Conservation (phyloP, 2,113 vertebrate species). For the Grammomys surdaster region DNA sequence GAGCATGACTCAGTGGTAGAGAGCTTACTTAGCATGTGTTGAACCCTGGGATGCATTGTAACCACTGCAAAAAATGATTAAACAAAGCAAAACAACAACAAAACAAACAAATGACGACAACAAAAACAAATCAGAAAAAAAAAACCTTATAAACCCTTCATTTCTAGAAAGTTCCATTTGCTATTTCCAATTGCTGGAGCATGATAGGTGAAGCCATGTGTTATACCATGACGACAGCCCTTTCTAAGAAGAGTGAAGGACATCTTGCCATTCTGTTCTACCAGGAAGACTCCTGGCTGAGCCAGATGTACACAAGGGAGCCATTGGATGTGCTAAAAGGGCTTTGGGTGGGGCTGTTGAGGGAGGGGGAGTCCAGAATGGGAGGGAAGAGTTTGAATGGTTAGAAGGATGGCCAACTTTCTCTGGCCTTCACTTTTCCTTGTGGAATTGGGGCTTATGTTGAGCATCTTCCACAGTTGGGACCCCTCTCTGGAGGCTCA, state of each 20-base stretch:
- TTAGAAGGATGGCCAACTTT: background rate
- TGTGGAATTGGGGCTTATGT: background rate
- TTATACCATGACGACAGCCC: background rate
- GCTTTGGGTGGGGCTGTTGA: background rate
- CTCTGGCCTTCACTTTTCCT: background rate
- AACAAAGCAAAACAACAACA: background rate
- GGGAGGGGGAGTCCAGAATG: background rate
- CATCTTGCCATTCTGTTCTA: background rate
- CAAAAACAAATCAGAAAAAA: background rate
- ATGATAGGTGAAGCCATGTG: no score
- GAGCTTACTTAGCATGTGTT: background rate
- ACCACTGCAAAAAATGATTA: background rate
- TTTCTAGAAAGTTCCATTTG: background rate
- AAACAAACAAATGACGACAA: background rate
- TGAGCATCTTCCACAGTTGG: no score
- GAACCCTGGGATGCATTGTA: background rate
- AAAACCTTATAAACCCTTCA: background rate
- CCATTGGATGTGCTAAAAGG: no score
- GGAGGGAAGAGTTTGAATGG: background rate
- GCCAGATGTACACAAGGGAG: no score
- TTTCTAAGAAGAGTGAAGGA: background rate
- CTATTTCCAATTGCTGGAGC: background rate
- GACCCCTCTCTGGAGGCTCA: background rate
- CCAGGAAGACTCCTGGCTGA: background rate
- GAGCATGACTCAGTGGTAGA: background rate